Conservation (phyloP, 2,113 vertebrate species). For the Anolis sagrei region DNA sequence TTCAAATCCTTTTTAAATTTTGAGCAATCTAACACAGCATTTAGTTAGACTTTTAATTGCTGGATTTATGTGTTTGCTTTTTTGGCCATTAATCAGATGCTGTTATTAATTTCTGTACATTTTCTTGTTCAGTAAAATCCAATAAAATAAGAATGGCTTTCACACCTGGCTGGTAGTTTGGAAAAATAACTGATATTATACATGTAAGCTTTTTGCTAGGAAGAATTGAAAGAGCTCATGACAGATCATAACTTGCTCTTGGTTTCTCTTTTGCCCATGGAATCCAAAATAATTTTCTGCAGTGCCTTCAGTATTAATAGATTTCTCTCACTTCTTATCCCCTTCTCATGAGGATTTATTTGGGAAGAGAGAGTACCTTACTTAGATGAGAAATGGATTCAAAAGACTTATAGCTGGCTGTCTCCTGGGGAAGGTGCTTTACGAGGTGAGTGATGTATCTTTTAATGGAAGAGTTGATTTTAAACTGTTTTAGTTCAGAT, state of each 20-base stretch:
- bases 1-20: not conserved
- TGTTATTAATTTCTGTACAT: conserved; percentile 12
- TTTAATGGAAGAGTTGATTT: too few species aligned
- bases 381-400: not conserved
- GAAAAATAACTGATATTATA: not conserved
- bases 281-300: not conserved
- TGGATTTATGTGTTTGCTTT: not conserved
- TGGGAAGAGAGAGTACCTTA: not conserved
- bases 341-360: not conserved
- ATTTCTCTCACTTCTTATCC: not conserved
- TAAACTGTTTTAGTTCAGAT: too few species aligned
- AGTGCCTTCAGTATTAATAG: not conserved
- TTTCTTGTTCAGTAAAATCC: conserved; percentile 1
- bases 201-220: not conserved
- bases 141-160: conserved; percentile 21
- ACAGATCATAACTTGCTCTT: not conserved
- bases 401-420: not conserved
- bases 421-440: too few species aligned
- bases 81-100: conserved; percentile 11
- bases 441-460: too few species aligned
- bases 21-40: not conserved
- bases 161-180: not conserved
- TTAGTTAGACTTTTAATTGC: not conserved
- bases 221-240: not conserved
- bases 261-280: not conserved